Base-by-base conservation (phyloP, 2,888 invertebrate genomes). In the Cheilosia grossa region DNA sequence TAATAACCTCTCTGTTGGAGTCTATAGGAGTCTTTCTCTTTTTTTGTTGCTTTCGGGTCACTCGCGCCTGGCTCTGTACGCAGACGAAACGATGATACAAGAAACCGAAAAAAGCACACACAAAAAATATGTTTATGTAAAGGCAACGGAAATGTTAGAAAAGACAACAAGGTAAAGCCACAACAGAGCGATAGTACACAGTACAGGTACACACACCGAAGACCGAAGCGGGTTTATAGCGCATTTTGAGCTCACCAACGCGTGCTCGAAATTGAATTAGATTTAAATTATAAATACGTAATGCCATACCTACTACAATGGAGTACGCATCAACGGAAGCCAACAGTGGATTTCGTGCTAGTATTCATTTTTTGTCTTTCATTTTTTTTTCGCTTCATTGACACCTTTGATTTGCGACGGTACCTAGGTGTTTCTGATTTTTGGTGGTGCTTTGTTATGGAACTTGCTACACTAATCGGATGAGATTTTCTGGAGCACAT, bases 361-460 rank as follows among this genome's bases (percentile, higher is more conserved):
- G 19, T 37, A 64, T 40, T 49, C 47, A n/a, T n/a, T n/a, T n/a
- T n/a, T n/a, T n/a, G n/a, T n/a, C n/a, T n/a, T n/a, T n/a, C n/a
- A n/a, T 21, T 64, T 47, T 59, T 61, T 69, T 56, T 54, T 49
- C 37, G 30, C 64, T 74, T 54, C 63, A 73, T 73, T 64, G 47
- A 44, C 44, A 63, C 63, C 44, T 64, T 61, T 30, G 61, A 42
- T 9, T 27, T 6, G 21, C 42, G 58, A 10, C 15, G 37, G 33
- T 64, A 40, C n/a, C n/a, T n/a, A n/a, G n/a, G n/a, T n/a, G n/a
- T n/a, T n/a, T n/a, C n/a, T n/a, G n/a, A n/a, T n/a, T n/a, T n/a
- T 42, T 0, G 3, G 15, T n/a, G 2, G n/a, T 24, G 51, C 51
- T 42, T 2, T 33, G 17, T 42, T 51, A 30, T 49, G n/a, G 27